Percentiles rank a stretch among this genome's conserved stretches.
Evolutionary conservation across 2,797 vertebrate genomes (phyloP).

Genomic region (Somateria mollissima): DNA sequence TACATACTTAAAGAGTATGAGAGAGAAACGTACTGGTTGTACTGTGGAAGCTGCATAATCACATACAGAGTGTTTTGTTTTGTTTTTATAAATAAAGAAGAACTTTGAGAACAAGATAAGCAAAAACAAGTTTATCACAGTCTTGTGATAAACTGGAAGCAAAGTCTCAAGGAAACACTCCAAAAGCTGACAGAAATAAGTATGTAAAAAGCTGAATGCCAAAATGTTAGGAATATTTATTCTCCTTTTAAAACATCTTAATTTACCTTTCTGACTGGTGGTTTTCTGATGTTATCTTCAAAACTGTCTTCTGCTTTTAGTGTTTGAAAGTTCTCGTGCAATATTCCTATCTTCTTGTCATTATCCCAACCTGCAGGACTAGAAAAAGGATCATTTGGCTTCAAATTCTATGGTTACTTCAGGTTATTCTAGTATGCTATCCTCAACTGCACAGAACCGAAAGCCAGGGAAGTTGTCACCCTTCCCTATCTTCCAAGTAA

Average conservation of each 20-base stretch:
- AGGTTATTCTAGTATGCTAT: background rate
- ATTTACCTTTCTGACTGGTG: slow-evolving; percentile 94
- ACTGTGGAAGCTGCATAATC: background rate
- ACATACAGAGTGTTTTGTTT: too few relatives aligned
- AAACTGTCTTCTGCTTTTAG: slow-evolving; percentile 94
- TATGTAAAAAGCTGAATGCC: background rate
- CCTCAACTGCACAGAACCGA: background rate
- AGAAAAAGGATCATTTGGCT: slow-evolving; percentile 35
- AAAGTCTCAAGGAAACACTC: background rate
- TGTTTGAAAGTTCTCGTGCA: slow-evolving; percentile 97
- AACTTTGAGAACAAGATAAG: background rate
- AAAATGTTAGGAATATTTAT: background rate
- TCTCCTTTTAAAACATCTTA: background rate
- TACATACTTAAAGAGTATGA: background rate
- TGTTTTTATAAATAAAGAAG: background rate
- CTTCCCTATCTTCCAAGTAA: background rate
- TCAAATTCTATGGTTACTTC: background rate
- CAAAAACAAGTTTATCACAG: background rate
- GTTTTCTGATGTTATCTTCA: slow-evolving; percentile 95
- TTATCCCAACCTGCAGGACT: slow-evolving; percentile 99
- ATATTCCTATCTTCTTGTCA: slow-evolving; percentile 97
- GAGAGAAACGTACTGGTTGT: background rate
- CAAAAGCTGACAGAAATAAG: background rate
- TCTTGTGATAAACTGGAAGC: background rate
- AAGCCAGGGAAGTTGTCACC: background rate